Base-by-base conservation (phyloP, 2,113 vertebrate species). In the Sceloporus tristichus region DNA sequence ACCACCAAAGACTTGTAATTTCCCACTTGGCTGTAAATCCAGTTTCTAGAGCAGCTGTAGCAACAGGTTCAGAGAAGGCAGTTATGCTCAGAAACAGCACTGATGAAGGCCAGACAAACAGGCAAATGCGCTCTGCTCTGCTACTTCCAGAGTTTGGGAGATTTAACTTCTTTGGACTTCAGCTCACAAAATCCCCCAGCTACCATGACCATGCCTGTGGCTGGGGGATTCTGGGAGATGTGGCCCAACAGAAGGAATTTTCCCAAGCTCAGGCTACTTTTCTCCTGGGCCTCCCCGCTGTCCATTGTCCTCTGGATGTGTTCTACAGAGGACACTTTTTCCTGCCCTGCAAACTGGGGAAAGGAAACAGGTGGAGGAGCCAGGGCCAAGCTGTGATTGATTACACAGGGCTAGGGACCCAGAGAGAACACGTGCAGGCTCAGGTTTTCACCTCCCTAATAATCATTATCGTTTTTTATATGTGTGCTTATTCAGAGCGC, bases 371-470 rank as follows among this genome's bases (percentile, higher is more conserved):
- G 89, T 87, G 74, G 71, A 87, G n/a, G 73, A 81, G 71, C 25
- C 25, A 40, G 42, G 71, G 59, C 84, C 68, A 80, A 42, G 34
- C 65, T 40, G 48, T 84, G 89, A 83, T 84, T 82, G 89, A 84
- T 86, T 87, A 82, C 21, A 34, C 38, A 29, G 38, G 48, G 40
- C 54, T 13, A 9, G 89, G 80, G 74, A 87, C 75, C 54, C 75
- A 85, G 79, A 78, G 54, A 86, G 73, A 86, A 86, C 79, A 86
- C 73, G 59, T 90, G 79, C 85, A 83, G 85, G 29, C 85, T 79
- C 87, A 85, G 66, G 53, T 85, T 89, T 85, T 89, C 83, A 54
- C 82, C 88, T 85, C 76, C 83, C 54, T 80, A 80, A 89, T 89
- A 85, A 89, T 84, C 21, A 70, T 27, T 21, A 19, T 77, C 59